Evolutionary conservation across 2,888 invertebrate species (phyloP).

Genomic region (Nomada lathburiana): DNA sequence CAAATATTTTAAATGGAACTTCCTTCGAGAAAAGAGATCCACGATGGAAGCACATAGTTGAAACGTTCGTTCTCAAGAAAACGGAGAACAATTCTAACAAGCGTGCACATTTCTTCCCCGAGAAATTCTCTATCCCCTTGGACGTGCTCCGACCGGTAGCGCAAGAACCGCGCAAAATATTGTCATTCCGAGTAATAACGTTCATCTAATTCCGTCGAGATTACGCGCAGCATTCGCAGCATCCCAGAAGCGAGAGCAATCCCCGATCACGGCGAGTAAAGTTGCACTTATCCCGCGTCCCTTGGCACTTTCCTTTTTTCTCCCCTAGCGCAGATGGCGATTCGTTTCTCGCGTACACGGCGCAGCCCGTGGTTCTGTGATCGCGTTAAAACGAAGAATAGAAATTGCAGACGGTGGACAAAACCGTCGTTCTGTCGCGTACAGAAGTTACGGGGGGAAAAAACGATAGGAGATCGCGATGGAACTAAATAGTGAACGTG

Average conservation of each 20-base stretch:
- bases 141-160: background rate
- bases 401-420: conserved; percentile 10
- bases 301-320: background rate
- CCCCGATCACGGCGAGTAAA: background rate
- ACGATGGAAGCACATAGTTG: too few species aligned
- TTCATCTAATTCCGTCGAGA: conserved; percentile 1
- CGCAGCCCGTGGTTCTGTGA: conserved; percentile 33
- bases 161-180: conserved; percentile 12
- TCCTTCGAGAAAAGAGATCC: too few species aligned
- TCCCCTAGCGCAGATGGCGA: conserved; percentile 18
- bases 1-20: too few species aligned
- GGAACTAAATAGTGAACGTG: conserved; percentile 2
- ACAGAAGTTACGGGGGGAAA: background rate
- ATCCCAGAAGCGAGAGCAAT: conserved; percentile 8
- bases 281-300: background rate
- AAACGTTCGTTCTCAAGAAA: too few species aligned
- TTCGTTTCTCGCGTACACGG: conserved; percentile 38
- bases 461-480: background rate
- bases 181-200: conserved; percentile 27
- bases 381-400: conserved; percentile 31
- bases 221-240: conserved; percentile 26
- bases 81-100: too few species aligned
- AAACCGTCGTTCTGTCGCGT: conserved; percentile 19
- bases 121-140: too few species aligned
- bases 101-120: too few species aligned